Percentiles rank a stretch among this genome's conserved stretches.
Conservation (phyloP, 1,140 invertebrate genomes). For the Caerostris darwini region DNA sequence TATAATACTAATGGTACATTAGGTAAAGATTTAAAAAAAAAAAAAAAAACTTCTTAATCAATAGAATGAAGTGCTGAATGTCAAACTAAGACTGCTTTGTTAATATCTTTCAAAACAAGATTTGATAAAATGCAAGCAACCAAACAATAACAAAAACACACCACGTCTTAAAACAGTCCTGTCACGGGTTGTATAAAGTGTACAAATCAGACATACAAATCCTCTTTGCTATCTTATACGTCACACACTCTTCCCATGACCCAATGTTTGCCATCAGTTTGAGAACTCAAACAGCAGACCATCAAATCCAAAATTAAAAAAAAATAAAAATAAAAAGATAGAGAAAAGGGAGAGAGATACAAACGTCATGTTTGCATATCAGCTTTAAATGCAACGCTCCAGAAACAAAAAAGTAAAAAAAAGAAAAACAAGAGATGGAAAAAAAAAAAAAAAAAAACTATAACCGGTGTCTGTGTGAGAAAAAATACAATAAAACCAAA, state of each 20-base stretch:
- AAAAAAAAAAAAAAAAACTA: neutral
- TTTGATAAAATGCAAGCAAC: neutral
- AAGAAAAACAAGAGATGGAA: neutral
- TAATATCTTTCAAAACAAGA: neutral
- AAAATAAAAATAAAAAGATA: neutral
- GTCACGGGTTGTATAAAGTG: neutral
- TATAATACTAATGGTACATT: no score
- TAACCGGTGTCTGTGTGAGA: neutral
- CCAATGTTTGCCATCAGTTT: neutral
- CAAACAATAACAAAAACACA: neutral
- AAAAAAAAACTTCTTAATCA: neutral
- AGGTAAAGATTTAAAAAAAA: no score
- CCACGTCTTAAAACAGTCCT: neutral
- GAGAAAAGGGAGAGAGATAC: neutral
- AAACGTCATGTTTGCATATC: conserved; percentile 67
- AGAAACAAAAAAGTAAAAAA: neutral
- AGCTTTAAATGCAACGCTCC: conserved; percentile 52
- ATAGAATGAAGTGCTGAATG: neutral
- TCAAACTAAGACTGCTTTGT: neutral
- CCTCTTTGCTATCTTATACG: neutral
- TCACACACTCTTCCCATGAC: neutral
- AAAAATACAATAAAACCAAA: conserved; percentile 33
- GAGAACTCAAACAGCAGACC: conserved; percentile 25
- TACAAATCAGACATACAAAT: neutral
- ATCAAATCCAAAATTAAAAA: neutral